Evolutionary conservation across 2,888 invertebrate species (phyloP).

Genomic region (Diarsia dahlii): DNA sequence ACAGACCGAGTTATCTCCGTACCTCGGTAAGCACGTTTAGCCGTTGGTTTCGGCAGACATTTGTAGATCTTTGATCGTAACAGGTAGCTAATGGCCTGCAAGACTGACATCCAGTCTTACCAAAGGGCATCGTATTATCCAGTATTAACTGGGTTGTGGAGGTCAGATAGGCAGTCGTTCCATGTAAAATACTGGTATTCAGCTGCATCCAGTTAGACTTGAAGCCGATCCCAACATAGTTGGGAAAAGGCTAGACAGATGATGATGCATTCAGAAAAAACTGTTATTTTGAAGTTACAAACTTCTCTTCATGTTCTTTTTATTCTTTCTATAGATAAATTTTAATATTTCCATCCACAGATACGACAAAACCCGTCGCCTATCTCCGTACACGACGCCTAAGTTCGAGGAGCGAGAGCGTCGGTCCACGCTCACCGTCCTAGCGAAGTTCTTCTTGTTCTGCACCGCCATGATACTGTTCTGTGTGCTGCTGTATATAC

Average conservation of each 20-base stretch:
- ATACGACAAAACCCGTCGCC: constrained; percentile 68
- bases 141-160: not conserved
- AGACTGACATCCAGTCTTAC: not conserved
- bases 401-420: constrained; percentile 74
- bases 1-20: too few species aligned
- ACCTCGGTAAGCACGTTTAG: not conserved
- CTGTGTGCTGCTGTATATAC: constrained; percentile 86
- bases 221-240: not conserved
- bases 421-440: constrained; percentile 78
- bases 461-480: constrained; percentile 85
- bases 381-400: constrained; percentile 71
- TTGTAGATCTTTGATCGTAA: not conserved
- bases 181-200: not conserved
- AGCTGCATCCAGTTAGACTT: not conserved
- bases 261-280: too few species aligned
- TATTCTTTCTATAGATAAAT: not conserved
- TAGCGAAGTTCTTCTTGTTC: constrained; percentile 85
- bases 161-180: not conserved
- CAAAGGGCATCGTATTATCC: not conserved
- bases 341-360: constrained; percentile 32
- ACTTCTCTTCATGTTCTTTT: not conserved
- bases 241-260: not conserved
- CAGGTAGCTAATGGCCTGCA: not conserved
- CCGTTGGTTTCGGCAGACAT: not conserved
- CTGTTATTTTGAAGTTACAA: too few species aligned